phyloP scores from a whole-genome alignment of 2,797 vertebrate genomes.

The Molossus alvarezi region DNA sequence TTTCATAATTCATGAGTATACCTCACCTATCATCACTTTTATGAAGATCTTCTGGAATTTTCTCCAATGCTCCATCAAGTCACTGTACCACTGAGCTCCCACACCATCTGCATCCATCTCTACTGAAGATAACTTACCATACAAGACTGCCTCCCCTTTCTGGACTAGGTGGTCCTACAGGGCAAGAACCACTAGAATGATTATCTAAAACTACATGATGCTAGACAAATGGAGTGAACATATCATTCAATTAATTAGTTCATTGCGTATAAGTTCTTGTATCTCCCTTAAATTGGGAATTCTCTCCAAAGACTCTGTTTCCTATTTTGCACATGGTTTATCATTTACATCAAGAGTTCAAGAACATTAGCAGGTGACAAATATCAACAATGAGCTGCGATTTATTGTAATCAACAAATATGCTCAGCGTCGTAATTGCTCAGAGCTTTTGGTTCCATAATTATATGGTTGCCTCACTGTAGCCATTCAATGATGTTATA shows the following conservation, averaged over 20 bases:
- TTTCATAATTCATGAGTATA: constrained; percentile 13
- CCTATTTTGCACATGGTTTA: constrained; percentile 56
- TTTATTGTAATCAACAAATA: constrained; percentile 89
- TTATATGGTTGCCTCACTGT: constrained; percentile 88
- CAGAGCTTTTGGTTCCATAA: constrained; percentile 87
- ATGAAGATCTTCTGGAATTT: not conserved
- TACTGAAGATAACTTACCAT: not conserved
- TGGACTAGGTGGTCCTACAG: not conserved
- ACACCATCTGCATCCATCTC: not conserved
- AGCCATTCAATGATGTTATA: constrained; percentile 90
- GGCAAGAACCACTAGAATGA: not conserved
- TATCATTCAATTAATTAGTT: not conserved
- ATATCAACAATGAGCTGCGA: constrained; percentile 87
- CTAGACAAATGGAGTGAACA: not conserved
- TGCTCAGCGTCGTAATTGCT: constrained; percentile 87
- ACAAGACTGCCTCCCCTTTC: not conserved
- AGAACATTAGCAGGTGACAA: constrained; percentile 87
- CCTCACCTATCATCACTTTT: not conserved
- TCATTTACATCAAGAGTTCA: constrained; percentile 82
- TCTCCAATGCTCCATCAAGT: constrained; percentile 19
- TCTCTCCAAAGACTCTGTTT: not conserved
- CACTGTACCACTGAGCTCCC: not conserved
- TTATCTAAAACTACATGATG: not conserved
- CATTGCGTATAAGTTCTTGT: not conserved
- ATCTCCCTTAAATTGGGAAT: not conserved